Evolutionary conservation across 35 echinoderm and acorn worm species (phyloP).

Genomic region (Strongylocentrotus purpuratus): DNA sequence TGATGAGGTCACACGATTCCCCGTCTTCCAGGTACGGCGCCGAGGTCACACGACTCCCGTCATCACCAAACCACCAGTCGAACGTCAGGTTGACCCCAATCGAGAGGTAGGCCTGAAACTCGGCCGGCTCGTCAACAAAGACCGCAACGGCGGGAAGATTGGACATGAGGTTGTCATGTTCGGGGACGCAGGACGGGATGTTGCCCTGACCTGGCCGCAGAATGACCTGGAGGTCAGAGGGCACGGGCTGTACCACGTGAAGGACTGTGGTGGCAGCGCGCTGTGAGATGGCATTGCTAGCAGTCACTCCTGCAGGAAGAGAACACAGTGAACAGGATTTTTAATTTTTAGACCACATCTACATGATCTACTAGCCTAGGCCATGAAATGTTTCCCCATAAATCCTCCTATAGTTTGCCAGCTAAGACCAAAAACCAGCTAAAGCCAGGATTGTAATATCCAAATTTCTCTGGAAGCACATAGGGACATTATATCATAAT

Average conservation of each 20-base stretch:
- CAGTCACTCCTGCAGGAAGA: conserved; percentile 63
- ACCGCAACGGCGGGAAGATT: conserved; percentile 51
- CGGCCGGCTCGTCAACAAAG: conserved; percentile 62
- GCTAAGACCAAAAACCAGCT: too few species aligned
- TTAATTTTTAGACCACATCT: neutral
- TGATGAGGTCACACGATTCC: conserved; percentile 62
- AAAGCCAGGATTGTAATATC: too few species aligned
- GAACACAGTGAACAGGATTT: neutral
- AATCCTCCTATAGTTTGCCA: too few species aligned
- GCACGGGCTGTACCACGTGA: conserved; percentile 71
- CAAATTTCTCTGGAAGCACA: too few species aligned
- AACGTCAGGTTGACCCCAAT: conserved; percentile 82
- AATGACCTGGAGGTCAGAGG: conserved; percentile 76
- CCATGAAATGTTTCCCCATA: neutral
- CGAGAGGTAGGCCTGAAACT: conserved; percentile 75
- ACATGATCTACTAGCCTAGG: neutral
- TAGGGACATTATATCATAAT: too few species aligned
- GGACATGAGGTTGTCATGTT: conserved; percentile 28
- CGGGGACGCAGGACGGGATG: conserved; percentile 80
- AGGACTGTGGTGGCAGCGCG: conserved; percentile 53
- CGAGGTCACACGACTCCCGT: conserved; percentile 18
- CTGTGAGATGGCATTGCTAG: conserved; percentile 67
- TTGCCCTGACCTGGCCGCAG: conserved; percentile 59
- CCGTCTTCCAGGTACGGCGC: conserved; percentile 43
- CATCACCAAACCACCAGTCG: conserved; percentile 71